Conservation (phyloP, 2,888 invertebrate species). For the Orchesellides sinensis region DNA sequence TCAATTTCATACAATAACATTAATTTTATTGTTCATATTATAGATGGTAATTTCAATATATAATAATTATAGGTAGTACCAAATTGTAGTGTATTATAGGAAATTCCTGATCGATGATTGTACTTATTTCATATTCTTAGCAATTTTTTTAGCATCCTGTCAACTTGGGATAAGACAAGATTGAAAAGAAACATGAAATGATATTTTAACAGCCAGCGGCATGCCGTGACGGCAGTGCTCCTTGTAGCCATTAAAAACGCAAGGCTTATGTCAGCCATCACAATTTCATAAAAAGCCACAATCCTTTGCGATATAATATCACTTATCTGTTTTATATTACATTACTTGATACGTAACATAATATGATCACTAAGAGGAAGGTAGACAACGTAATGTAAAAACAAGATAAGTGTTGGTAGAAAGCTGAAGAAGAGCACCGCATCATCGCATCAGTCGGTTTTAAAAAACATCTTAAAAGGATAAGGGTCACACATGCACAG, state of each 20-base stretch:
- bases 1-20: too few relatives aligned
- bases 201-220: conserved; percentile 1
- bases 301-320: conserved; percentile 44
- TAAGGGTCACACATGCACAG: conserved; percentile 49
- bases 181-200: conserved; percentile 4
- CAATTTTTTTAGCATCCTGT: too few relatives aligned
- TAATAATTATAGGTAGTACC: too few relatives aligned
- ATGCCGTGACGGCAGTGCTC: conserved; percentile 5
- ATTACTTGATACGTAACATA: conserved; percentile 44
- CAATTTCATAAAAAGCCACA: conserved; percentile 52
- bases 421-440: conserved; percentile 10
- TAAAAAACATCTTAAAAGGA: conserved; percentile 38
- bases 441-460: conserved; percentile 33
- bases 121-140: too few relatives aligned
- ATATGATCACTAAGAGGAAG: conserved; percentile 33
- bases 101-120: too few relatives aligned
- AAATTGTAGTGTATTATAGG: too few relatives aligned
- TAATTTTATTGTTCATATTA: too few relatives aligned
- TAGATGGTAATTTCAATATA: too few relatives aligned
- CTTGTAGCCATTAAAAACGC: background rate
- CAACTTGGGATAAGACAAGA: conserved; percentile 21
- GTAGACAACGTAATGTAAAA: conserved; percentile 16
- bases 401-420: conserved; percentile 28
- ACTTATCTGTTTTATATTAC: conserved; percentile 56
- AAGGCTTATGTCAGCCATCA: conserved; percentile 8